Percentiles rank a stretch among this genome's conserved stretches.
Evolutionary conservation across 2,113 vertebrate genomes (phyloP).

Genomic region (Hypomesus transpacificus): DNA sequence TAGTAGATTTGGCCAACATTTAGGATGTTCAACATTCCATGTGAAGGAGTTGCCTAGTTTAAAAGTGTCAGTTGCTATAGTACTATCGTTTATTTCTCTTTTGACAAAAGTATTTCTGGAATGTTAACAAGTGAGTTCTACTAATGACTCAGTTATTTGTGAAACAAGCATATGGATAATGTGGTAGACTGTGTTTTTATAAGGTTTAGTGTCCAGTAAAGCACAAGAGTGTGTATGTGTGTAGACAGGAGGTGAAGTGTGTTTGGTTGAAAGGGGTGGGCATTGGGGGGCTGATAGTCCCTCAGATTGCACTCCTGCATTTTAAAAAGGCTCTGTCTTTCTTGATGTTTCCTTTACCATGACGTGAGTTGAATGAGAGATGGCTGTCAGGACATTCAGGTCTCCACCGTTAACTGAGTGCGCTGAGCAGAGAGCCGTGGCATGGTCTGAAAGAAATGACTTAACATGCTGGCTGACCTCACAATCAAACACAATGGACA

Average conservation of each 20-base stretch:
- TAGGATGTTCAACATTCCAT: slow-evolving; percentile 36
- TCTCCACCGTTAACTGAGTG: slow-evolving; percentile 13
- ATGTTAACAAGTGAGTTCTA: slow-evolving; percentile 60
- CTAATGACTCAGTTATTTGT: slow-evolving; percentile 30
- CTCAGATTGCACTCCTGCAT: slow-evolving; percentile 50
- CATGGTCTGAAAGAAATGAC: slow-evolving; percentile 9
- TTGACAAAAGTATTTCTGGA: slow-evolving; percentile 50
- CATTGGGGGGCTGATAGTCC: slow-evolving; percentile 24
- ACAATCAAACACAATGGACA: slow-evolving; percentile 60
- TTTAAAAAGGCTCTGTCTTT: slow-evolving; percentile 52
- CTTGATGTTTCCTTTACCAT: slow-evolving; percentile 30
- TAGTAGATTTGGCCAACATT: slow-evolving; percentile 5
- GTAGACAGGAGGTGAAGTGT: background rate
- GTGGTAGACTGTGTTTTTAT: background rate
- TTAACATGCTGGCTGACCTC: slow-evolving; percentile 58
- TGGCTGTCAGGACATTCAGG: slow-evolving; percentile 30
- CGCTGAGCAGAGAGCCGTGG: slow-evolving; percentile 5
- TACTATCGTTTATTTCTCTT: slow-evolving; percentile 23
- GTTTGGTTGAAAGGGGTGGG: background rate
- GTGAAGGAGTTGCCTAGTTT: slow-evolving; percentile 38
- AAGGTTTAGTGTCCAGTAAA: background rate
- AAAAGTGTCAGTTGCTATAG: background rate
- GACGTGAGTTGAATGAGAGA: slow-evolving; percentile 58
- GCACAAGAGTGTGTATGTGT: background rate
- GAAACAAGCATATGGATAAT: slow-evolving; percentile 38